phyloP scores from a whole-genome alignment of 2,113 vertebrate species.

The Morone chrysops region DNA sequence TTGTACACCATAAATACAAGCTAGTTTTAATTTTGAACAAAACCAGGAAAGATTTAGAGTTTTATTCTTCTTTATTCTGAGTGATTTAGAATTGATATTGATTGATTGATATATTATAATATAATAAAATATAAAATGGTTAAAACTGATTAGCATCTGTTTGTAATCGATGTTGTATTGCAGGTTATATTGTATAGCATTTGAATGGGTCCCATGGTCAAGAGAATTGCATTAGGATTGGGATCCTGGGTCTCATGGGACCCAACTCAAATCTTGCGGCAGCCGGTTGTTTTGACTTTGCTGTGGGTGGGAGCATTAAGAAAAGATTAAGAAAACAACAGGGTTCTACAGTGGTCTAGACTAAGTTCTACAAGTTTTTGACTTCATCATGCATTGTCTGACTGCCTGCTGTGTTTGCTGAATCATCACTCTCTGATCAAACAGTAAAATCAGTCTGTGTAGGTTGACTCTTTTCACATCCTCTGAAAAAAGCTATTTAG shows the following conservation, averaged over 20 bases:
- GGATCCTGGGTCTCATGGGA: no score
- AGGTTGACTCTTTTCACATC: constrained; percentile 10
- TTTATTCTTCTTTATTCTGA: neutral
- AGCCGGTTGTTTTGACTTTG: no score
- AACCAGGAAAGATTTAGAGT: no score
- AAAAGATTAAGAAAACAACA: no score
- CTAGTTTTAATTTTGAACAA: neutral
- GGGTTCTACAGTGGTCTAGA: no score
- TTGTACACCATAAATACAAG: neutral
- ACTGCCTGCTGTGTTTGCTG: constrained; percentile 11
- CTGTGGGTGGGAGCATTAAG: no score
- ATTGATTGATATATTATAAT: neutral
- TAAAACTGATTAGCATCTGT: neutral
- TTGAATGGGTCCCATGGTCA: neutral
- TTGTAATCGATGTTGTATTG: no score
- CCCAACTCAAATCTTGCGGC: no score
- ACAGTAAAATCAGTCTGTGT: neutral
- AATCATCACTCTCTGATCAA: constrained; percentile 29
- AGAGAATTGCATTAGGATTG: neutral
- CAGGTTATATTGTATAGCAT: no score
- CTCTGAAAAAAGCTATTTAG: neutral
- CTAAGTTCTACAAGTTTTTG: neutral
- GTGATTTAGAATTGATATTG: neutral
- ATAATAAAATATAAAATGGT: neutral
- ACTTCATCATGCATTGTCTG: neutral